Base-by-base conservation (phyloP, 2,113 vertebrate genomes). In the Symphodus melops region DNA sequence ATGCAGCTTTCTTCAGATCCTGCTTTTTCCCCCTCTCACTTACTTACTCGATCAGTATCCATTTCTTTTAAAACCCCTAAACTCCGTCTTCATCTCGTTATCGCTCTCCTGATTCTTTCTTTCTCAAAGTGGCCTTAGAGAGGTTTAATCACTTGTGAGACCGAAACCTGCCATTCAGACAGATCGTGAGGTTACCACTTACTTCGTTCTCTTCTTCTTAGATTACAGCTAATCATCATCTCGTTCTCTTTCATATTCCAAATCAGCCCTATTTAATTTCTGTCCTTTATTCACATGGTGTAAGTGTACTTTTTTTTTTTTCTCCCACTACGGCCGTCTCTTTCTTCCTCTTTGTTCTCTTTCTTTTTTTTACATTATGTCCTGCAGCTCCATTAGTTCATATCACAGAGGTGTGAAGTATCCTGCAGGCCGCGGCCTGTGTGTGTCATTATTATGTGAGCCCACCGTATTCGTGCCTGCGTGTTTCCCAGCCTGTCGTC, bases 171-270 rank as follows among this genome's bases (percentile, higher is more conserved):
- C 65, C 73, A 76, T 81, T 89, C 75, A 71, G 51, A 58, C 11
- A 9, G 60, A 77, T 57, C 16, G 53, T 46, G 65, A 80, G 79
- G 56, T n/a, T 54, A 62, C 66, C 42, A 41, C 83, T 83, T 73
- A 67, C 56, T 80, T 76, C 41, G 68, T 74, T 85, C 53, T 68
- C 59, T 80, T 44, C 67, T 62, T 60, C 71, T 79, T 46, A 77
- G 84, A 89, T 88, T 83, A 79, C 52, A 67, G 54, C 76, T 79
- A 81, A 88, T 92, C 85, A 88, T 86, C 59, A 52, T 79, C 81
- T 84, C 70, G 71, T 79, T 71, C 72, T 76, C 80, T 76, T 86
- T 89, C 58, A 79, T 58, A 63, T 73, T 33, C 64, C 53, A 74
- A 77, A 88, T 91, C 77, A 85, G 19, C 52, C 39, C 49, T 36